A percentile compares a stretch with the other conserved stretches of the same genome.
phyloP scores from a whole-genome alignment of 2,797 vertebrate species.

The Gymnoscopelus microlampas region DNA sequence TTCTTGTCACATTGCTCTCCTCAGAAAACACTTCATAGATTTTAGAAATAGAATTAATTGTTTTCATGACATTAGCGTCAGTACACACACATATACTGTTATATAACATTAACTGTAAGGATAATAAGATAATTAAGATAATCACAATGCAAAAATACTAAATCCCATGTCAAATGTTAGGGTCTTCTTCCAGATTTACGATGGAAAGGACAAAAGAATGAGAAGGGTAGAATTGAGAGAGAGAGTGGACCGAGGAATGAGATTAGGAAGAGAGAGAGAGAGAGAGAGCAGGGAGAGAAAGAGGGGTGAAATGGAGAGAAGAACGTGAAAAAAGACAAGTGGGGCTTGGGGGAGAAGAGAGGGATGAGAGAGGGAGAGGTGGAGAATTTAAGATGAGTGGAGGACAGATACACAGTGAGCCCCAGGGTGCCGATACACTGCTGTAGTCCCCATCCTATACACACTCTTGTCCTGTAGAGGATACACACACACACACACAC shows the following conservation, averaged over 20 bases:
- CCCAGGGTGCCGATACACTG: constrained; percentile 7
- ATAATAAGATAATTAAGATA: too few species aligned
- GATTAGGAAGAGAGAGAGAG: not conserved
- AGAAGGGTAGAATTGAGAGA: too few species aligned
- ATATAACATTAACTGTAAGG: too few species aligned
- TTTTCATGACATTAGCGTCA: too few species aligned
- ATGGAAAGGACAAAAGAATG: too few species aligned
- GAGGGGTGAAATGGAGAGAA: not conserved
- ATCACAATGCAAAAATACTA: too few species aligned
- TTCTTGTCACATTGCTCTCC: too few species aligned
- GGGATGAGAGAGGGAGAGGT: not conserved
- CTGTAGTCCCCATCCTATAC: not conserved
- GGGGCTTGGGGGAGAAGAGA: not conserved
- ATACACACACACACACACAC: constrained; percentile 10
- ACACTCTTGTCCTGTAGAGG: constrained; percentile 13
- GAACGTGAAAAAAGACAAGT: not conserved
- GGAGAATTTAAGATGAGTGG: not conserved
- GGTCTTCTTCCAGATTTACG: too few species aligned
- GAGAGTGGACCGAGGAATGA: not conserved
- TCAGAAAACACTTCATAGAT: too few species aligned
- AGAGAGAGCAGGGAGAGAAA: not conserved
- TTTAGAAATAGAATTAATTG: too few species aligned
- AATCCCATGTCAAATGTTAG: too few species aligned
- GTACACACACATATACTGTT: too few species aligned
- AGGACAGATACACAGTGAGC: constrained; percentile 6